Conservation (phyloP, 2,797 vertebrate species). For the Thaleichthys pacificus region DNA sequence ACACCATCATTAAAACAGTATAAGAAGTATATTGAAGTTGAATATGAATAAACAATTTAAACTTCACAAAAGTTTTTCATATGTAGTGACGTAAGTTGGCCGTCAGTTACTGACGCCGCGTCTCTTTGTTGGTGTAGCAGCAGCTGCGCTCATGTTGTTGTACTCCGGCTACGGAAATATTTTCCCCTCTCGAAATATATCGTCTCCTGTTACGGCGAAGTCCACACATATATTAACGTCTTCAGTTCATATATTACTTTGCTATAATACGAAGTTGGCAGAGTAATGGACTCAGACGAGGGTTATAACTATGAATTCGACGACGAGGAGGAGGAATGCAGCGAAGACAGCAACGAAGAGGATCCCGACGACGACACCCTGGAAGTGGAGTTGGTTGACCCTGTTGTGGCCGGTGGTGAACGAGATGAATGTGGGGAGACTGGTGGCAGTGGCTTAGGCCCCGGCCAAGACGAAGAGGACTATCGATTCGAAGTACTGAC, state of each 20-base stretch:
- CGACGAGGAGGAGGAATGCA: constrained; percentile 97
- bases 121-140: constrained; percentile 82
- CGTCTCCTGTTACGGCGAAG: constrained; percentile 4
- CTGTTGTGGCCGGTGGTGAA: constrained; percentile 91
- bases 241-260: constrained; percentile 2
- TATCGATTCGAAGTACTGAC: constrained; percentile 98
- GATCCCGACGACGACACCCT: constrained; percentile 96
- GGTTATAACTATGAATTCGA: constrained; percentile 99
- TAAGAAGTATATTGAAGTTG: not conserved
- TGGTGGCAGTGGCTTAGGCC: constrained; percentile 85
- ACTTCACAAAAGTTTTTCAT: not conserved
- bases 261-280: constrained; percentile 10
- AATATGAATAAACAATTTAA: not conserved
- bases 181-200: constrained; percentile 10
- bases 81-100: constrained; percentile 54
- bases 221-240: not conserved
- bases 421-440: constrained; percentile 88
- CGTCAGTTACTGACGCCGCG: constrained; percentile 71
- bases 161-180: constrained; percentile 59
- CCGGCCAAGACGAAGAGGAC: constrained; percentile 96
- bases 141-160: constrained; percentile 63
- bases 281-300: constrained; percentile 94
- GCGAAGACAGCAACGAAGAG: constrained; percentile 95
- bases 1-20: not conserved
- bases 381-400: constrained; percentile 97